A percentile compares a stretch with the other conserved stretches of the same genome.
These are phyloP conservation scores for Arenaria interpres DNA, from an alignment of 2,113 vertebrate genomes.

Conservation along the genomic window DNA sequence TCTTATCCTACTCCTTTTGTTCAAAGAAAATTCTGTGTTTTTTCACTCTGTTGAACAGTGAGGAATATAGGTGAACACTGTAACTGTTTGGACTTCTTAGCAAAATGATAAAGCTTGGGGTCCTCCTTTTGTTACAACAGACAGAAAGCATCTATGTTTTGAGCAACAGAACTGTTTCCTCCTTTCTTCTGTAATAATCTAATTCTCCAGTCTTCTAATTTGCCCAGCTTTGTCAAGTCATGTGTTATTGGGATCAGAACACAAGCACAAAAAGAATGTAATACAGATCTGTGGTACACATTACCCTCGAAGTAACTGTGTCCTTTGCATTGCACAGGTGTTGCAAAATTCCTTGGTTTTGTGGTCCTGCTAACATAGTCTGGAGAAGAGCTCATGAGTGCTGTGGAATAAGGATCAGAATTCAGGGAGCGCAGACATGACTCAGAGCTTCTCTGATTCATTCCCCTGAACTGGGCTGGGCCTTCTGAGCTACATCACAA, in stretches of 20 bases:
- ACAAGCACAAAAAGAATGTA: neutral
- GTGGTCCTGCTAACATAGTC: neutral
- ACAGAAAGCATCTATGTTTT: neutral
- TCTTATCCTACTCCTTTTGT: neutral
- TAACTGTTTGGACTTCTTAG: neutral
- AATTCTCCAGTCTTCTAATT: neutral
- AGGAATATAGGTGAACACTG: neutral
- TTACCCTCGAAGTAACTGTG: neutral
- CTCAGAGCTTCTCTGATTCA: conserved; percentile 12
- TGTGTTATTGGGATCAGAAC: neutral
- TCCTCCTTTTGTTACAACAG: neutral
- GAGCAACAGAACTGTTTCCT: neutral
- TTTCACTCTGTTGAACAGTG: neutral
- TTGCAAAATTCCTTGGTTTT: neutral
- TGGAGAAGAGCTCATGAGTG: neutral
- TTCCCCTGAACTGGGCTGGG: neutral
- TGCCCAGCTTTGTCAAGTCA: neutral
- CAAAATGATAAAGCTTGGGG: neutral
- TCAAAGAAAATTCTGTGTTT: neutral
- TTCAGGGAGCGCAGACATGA: neutral
- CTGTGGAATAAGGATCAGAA: neutral
- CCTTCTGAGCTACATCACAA: neutral
- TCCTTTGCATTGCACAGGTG: neutral
- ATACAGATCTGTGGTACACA: neutral
- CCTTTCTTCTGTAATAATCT: neutral